A percentile compares a stretch with the other conserved stretches of the same genome.
These are phyloP conservation scores for Deroplatys truncata DNA, from an alignment of 2,888 invertebrate genomes.

Conservation along the genomic window DNA sequence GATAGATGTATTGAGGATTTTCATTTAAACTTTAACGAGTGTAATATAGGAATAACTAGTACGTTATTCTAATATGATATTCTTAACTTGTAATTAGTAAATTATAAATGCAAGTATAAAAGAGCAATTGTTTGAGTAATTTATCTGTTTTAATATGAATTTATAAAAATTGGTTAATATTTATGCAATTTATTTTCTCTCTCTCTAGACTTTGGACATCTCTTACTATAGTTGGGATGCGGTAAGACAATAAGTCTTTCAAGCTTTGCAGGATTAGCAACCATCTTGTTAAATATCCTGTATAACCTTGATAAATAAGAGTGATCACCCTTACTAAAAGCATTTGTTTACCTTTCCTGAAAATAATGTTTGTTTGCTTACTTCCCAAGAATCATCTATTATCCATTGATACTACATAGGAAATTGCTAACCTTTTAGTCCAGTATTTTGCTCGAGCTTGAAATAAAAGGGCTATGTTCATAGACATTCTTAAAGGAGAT, in stretches of 20 bases:
- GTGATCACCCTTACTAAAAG: too few relatives aligned
- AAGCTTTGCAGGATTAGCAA: background rate
- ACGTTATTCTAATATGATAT: too few relatives aligned
- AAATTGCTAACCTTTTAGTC: background rate
- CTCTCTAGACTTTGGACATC: slow-evolving; percentile 35
- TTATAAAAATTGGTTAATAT: too few relatives aligned
- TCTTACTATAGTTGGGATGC: slow-evolving; percentile 33
- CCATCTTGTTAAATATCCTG: background rate
- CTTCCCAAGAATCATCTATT: background rate
- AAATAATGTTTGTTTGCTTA: background rate
- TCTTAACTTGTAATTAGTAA: too few relatives aligned
- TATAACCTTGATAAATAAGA: background rate
- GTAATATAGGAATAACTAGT: too few relatives aligned
- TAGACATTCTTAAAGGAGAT: too few relatives aligned
- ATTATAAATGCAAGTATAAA: too few relatives aligned
- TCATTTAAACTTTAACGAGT: too few relatives aligned
- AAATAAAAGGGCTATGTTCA: background rate
- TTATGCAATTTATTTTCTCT: slow-evolving; percentile 15
- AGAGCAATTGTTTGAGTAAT: too few relatives aligned
- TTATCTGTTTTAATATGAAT: background rate
- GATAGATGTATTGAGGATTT: too few relatives aligned
- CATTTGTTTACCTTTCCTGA: too few relatives aligned
- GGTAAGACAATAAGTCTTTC: slow-evolving; percentile 29
- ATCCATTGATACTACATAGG: background rate
- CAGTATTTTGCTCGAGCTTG: background rate